phyloP scores from a whole-genome alignment of 37 sponge, comb jelly and placozoan species.

The Petrosia ficiformis region DNA sequence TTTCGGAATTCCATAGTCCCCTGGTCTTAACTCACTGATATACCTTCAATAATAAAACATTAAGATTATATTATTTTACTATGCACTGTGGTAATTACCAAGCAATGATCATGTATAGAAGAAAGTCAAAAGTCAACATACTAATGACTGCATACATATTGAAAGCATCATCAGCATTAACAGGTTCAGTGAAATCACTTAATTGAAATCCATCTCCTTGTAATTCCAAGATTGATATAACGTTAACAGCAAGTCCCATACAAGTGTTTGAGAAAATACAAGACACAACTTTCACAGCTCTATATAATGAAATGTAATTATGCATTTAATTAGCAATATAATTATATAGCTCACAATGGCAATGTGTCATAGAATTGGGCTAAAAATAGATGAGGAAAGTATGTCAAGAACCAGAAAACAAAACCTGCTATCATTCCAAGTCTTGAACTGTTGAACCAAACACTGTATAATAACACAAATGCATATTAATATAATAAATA shows the following conservation, averaged over 20 bases:
- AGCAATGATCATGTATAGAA: constrained; percentile 62
- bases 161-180: constrained; percentile 49
- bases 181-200: constrained; percentile 25
- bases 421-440: constrained; percentile 26
- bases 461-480: constrained; percentile 18
- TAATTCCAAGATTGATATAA: not conserved
- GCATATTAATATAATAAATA: no score
- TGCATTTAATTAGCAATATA: not conserved
- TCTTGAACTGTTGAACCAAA: constrained; percentile 35
- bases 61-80: not conserved
- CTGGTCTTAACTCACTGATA: constrained; percentile 53
- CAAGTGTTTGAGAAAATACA: constrained; percentile 19
- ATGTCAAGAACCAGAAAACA: constrained; percentile 46
- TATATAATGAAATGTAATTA: not conserved
- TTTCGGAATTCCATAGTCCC: constrained; percentile 67
- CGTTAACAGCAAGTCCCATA: constrained; percentile 10
- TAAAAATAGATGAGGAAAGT: constrained; percentile 39
- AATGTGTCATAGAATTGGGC: not conserved
- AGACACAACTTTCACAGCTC: not conserved
- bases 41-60: constrained; percentile 15
- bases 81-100: constrained; percentile 29
- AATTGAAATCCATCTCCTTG: constrained; percentile 45
- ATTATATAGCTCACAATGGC: constrained; percentile 15
- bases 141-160: constrained; percentile 36
- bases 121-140: constrained; percentile 52